Conservation (phyloP, 2,797 vertebrate species). For the Chloroceryle inda region DNA sequence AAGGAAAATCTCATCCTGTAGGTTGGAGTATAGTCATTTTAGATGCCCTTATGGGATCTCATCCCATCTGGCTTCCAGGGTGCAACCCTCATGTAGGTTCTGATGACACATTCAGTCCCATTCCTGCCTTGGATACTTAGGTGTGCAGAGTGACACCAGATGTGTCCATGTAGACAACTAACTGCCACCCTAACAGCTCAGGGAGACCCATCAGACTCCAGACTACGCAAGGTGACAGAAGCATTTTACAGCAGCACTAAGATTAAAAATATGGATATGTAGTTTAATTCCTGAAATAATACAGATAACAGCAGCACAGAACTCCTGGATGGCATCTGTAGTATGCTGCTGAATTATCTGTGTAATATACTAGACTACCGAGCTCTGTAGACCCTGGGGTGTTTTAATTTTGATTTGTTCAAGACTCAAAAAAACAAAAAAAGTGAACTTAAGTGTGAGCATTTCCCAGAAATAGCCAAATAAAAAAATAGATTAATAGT, state of each 20-base stretch:
- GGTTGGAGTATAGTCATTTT: neutral
- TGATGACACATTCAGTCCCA: neutral
- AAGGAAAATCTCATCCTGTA: neutral
- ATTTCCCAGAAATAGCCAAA: neutral
- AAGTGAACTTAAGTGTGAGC: neutral
- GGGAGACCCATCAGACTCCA: neutral
- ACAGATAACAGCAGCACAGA: neutral
- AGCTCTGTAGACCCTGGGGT: neutral
- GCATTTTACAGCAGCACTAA: neutral
- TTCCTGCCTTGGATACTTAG: neutral
- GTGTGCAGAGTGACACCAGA: neutral
- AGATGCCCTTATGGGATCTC: neutral
- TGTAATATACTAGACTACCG: neutral
- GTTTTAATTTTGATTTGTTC: neutral
- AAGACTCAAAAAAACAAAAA: neutral
- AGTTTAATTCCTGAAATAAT: neutral
- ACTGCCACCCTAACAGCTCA: neutral
- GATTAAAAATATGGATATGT: neutral
- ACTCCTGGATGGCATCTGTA: neutral
- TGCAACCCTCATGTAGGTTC: neutral
- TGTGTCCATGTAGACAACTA: neutral
- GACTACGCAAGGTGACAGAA: neutral
- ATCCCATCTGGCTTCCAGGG: neutral
- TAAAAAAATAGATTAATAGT: rapidly evolving
- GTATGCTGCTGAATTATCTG: neutral